Percentiles rank a stretch among this genome's conserved stretches.
Evolutionary conservation across 2,797 vertebrate genomes (phyloP).

Genomic region (Mus spretus): DNA sequence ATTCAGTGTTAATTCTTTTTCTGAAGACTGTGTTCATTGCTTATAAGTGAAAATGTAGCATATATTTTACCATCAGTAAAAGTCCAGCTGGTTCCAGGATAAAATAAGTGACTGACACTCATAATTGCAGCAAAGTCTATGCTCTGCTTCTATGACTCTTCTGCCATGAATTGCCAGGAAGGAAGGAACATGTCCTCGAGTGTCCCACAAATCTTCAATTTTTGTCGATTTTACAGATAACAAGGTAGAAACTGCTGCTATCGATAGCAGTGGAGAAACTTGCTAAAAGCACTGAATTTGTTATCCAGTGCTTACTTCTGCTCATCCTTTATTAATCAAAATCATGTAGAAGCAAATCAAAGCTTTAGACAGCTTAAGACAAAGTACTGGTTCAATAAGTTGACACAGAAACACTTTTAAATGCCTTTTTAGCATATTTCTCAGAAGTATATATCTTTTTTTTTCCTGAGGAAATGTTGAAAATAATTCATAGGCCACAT

Average conservation of each 20-base stretch:
- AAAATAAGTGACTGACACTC: background rate
- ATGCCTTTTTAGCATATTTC: background rate
- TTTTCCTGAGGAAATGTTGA: background rate
- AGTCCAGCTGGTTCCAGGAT: background rate
- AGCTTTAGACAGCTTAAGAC: background rate
- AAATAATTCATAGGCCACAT: background rate
- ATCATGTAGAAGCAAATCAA: background rate
- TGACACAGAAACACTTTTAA: background rate
- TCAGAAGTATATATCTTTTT: background rate
- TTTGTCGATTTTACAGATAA: background rate
- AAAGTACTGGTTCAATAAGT: background rate
- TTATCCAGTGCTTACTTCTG: background rate
- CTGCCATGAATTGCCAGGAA: background rate
- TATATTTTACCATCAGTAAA: background rate
- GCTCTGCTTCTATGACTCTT: no score
- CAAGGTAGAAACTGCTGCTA: background rate
- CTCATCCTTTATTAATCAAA: conserved; percentile 5
- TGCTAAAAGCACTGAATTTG: background rate
- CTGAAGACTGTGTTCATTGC: background rate
- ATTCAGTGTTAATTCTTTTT: background rate
- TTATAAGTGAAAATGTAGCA: background rate
- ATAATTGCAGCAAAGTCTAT: background rate
- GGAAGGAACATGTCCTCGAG: background rate
- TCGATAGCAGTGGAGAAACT: background rate
- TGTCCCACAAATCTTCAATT: background rate